phyloP scores from a whole-genome alignment of 2,113 vertebrate genomes.

The Hippoglossus stenolepis region DNA sequence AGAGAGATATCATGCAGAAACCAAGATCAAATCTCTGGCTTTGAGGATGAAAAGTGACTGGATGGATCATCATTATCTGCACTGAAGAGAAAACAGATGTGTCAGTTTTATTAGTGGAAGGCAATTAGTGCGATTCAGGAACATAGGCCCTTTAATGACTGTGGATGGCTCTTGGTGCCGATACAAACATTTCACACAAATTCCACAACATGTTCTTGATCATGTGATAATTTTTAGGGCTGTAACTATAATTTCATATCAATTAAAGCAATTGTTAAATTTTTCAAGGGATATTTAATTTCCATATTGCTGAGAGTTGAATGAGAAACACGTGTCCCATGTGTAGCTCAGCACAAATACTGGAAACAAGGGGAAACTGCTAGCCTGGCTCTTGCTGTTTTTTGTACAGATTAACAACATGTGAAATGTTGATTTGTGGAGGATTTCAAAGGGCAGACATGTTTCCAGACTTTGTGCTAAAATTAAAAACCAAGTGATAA shows the following conservation, averaged over 20 bases:
- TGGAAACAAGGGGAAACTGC: no score
- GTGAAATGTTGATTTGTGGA: no score
- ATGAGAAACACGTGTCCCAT: no score
- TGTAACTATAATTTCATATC: background rate
- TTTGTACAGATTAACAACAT: no score
- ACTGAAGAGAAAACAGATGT: background rate
- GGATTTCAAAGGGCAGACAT: no score
- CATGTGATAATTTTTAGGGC: background rate
- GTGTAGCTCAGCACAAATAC: no score
- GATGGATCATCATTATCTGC: background rate
- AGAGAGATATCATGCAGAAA: constrained; percentile 18
- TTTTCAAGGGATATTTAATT: no score
- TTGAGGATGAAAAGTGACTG: background rate
- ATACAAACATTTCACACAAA: background rate
- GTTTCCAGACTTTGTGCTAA: no score
- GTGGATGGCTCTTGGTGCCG: background rate
- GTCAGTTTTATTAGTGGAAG: background rate
- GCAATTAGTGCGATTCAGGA: background rate
- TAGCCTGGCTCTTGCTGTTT: no score
- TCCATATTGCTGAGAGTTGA: no score
- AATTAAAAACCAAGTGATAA: no score
- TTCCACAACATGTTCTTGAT: background rate
- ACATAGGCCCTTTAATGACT: background rate
- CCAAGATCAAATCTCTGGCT: constrained; percentile 28
- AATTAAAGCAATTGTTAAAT: background rate